Evolutionary conservation across 2,113 vertebrate species (phyloP).

Genomic region (Zosterops lateralis): DNA sequence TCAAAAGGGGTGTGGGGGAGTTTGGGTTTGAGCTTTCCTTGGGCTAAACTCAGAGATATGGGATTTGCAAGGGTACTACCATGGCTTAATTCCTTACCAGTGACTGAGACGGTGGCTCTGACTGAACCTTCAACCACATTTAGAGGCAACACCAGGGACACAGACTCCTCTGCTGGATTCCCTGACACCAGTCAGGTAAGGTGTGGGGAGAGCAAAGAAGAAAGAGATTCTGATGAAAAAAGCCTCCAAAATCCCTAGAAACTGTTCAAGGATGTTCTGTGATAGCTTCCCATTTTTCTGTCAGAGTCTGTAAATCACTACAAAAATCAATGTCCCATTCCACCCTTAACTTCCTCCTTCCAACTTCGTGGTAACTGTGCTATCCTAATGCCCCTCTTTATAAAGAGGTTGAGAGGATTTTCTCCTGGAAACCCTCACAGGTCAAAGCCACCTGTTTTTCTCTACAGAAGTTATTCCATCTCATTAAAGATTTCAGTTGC

Average conservation of each 20-base stretch:
- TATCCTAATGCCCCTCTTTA: not conserved
- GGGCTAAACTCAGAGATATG: not conserved
- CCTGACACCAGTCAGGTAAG: not conserved
- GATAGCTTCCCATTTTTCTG: not conserved
- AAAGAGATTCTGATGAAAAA: not conserved
- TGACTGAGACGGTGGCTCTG: constrained; percentile 35
- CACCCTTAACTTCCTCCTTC: not conserved
- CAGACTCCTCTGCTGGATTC: constrained; percentile 43
- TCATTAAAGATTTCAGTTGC: not conserved
- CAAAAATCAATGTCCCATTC: not conserved
- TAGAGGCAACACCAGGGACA: constrained; percentile 57
- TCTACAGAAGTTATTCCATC: not conserved
- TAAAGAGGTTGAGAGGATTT: not conserved
- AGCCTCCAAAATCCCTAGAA: not conserved
- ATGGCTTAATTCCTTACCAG: constrained; percentile 46
- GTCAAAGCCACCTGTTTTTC: not conserved
- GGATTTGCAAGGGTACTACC: not conserved
- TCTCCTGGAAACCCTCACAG: not conserved
- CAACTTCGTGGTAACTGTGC: not conserved
- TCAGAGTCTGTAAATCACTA: not conserved
- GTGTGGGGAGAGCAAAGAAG: not conserved
- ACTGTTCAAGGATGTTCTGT: not conserved
- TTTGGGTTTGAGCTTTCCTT: not conserved
- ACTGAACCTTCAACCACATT: constrained; percentile 58
- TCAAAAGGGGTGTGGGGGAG: not conserved